Base-by-base conservation (phyloP, 2,888 invertebrate genomes). In the Apoda limacodes region DNA sequence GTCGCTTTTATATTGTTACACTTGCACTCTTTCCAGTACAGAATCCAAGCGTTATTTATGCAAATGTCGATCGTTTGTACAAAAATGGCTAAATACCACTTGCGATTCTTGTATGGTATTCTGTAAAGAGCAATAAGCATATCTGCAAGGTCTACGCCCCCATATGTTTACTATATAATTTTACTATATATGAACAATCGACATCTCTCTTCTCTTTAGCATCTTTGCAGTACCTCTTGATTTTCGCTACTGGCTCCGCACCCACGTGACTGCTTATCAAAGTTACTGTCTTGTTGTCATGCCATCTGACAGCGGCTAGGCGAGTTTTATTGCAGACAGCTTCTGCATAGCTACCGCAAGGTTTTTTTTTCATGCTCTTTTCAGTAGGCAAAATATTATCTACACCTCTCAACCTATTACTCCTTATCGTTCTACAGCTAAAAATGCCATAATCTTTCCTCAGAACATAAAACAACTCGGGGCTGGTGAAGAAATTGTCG, bases 211-310 rank as follows among this genome's bases (percentile, higher is more conserved):
- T n/a, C n/a, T n/a, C n/a, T n/a, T n/a, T n/a, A n/a, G n/a, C n/a
- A n/a, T n/a, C n/a, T n/a, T n/a, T n/a, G n/a, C n/a, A n/a, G n/a
- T n/a, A n/a, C n/a, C n/a, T n/a, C n/a, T n/a, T n/a, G n/a, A n/a
- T n/a, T n/a, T n/a, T n/a, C n/a, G n/a, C n/a, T n/a, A n/a, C n/a
- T n/a, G n/a, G n/a, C n/a, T n/a, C n/a, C n/a, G n/a, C n/a, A n/a
- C n/a, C n/a, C n/a, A n/a, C n/a, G n/a, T n/a, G n/a, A n/a, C n/a
- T n/a, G n/a, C n/a, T n/a, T n/a, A n/a, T n/a, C n/a, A n/a, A n/a
- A n/a, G n/a, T n/a, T n/a, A n/a, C n/a, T n/a, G n/a, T 25, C 35
- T 49, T 50, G 37, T 55, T 54, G 34, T 55, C 51, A 30, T 50
- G 42, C 55, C 52, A 56, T 2, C 34, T 29, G 10, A 44, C 44